phyloP scores from a whole-genome alignment of 2,888 invertebrate genomes.

The Tricholauxania praeusta region DNA sequence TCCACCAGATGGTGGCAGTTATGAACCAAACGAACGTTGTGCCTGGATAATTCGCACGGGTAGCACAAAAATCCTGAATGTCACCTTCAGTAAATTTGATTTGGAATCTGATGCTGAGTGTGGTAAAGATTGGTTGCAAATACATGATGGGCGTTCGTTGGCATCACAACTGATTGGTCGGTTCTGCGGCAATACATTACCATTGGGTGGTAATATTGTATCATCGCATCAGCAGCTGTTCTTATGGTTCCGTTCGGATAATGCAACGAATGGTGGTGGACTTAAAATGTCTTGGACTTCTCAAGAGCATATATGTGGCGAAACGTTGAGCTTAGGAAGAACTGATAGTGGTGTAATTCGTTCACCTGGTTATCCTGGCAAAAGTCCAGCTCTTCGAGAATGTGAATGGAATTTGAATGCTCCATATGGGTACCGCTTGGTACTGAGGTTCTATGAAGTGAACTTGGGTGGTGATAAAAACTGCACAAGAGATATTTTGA shows the following conservation, averaged over 20 bases:
- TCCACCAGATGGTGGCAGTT: slow-evolving; percentile 70
- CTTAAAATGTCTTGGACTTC: slow-evolving; percentile 85
- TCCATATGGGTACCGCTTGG: slow-evolving; percentile 78
- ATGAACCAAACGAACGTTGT: slow-evolving; percentile 77
- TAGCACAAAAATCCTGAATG: slow-evolving; percentile 77
- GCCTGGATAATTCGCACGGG: slow-evolving; percentile 83
- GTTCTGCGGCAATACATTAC: slow-evolving; percentile 81
- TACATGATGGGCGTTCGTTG: slow-evolving; percentile 85
- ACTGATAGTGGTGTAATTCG: slow-evolving; percentile 77
- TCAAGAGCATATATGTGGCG: slow-evolving; percentile 80
- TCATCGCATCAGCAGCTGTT: slow-evolving; percentile 82
- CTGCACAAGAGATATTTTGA: slow-evolving; percentile 55
- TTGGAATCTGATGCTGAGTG: slow-evolving; percentile 73
- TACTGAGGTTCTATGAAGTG: slow-evolving; percentile 79
- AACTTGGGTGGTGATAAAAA: slow-evolving; percentile 51
- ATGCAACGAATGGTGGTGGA: slow-evolving; percentile 72
- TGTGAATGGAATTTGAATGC: slow-evolving; percentile 85
- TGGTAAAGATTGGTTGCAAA: slow-evolving; percentile 79
- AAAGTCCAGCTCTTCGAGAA: slow-evolving; percentile 83
- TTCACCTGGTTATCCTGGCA: slow-evolving; percentile 90
- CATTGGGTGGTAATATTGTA: slow-evolving; percentile 78
- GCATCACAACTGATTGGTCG: slow-evolving; percentile 79
- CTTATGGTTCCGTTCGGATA: slow-evolving; percentile 84
- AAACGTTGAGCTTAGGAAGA: slow-evolving; percentile 68
- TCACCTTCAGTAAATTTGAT: slow-evolving; percentile 83